Evolutionary conservation across 2,113 vertebrate species (phyloP), one percentile per base, ranked within the genome.

Genomic region (Gambusia holbrooki): DNA sequence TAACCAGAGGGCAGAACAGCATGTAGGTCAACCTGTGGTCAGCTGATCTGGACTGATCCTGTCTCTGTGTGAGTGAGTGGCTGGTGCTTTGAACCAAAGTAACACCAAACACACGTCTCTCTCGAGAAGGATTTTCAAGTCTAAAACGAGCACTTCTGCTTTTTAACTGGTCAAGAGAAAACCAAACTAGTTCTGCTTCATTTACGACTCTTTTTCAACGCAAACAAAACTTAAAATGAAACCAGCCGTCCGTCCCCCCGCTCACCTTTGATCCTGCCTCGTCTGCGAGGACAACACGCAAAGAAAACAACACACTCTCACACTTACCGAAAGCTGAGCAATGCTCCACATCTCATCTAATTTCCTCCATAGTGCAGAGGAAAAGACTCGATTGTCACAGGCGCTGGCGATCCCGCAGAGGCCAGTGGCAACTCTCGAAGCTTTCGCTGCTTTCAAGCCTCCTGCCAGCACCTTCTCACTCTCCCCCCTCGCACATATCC

Each of bases 351-450:
- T 93, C 90, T 94, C 94, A 91, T 94, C 92, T 82, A 92, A 93
- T 94, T 94, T 92, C 86, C 93, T 84, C 88, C 96, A 92, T 89
- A 89, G 93, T 90, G 90, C 89, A 88, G 85, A 89, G 92, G 27
- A 83, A 87, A 93, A 94, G 94, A 93, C 95, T 94, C 94, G 93
- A 93, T 93, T 92, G 94, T 93, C 95, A 95, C 94, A 92, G 83
- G 94, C 93, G 94, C 93, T 96, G 94, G 95, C 91, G 93, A 95
- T 95, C 95, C 92, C 85, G 92, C 94, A 92, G 94, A 94, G 94
- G 93, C 92, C 94, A 90, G 93, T 62, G 94, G 95, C 94, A 94
- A 93, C 95, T 96, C 93, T 91, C 92, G 91, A 63, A 94, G 94
- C 93, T 91, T 90, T 93, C 62, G 76, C 88, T 90, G 86, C 89